Evolutionary conservation across 2,113 vertebrate genomes (phyloP), one percentile per base, ranked within the genome.

Genomic region (Oryzias melastigma): DNA sequence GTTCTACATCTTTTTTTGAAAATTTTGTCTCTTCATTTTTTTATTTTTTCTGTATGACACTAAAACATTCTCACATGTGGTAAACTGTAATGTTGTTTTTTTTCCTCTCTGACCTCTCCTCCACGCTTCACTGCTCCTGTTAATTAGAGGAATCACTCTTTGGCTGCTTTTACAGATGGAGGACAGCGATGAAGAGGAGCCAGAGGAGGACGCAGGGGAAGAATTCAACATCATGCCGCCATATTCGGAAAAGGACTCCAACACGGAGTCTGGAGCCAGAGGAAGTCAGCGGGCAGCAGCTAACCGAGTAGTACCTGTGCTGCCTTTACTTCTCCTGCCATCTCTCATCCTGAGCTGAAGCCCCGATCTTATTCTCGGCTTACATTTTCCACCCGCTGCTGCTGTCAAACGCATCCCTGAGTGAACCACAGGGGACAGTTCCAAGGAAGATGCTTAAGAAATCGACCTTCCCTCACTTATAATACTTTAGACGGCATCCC

Each of bases 161-260:
- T 61, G 17, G 25, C 18, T 52, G 14, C 27, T 69, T 82, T 72
- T 58, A 14, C 77, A 91, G 90, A 83, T 90, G 74, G 85, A 86
- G 57, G 74, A 87, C 53, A 81, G 68, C 1, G 84, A 90, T 27
- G 77, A 85, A 63, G 85, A 84, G 58, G 80, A 86, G 42, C 57
- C 68, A 22, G 62, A 71, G 17, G 77, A 83, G 60, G 75, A 81
- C 14, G 66, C 60, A 17, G 84, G 62, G 10, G 65, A 84, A 15
- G 68, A 89, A 58, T 90, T 89, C 68, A 87, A 88, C 41, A 60
- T 90, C 27, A 90, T 90, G 44, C 87, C 87, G 0, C 84, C 87
- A 0, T 90, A 87, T 60, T 88, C 85, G 1, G 88, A 89, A 47
- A 90, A 88, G 76, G 88, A 90, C 74, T 81, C 86, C 10, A 76